These are phyloP conservation scores for Nannoperca australis DNA, from an alignment of 2,797 vertebrate genomes.

Conservation along the genomic window DNA sequence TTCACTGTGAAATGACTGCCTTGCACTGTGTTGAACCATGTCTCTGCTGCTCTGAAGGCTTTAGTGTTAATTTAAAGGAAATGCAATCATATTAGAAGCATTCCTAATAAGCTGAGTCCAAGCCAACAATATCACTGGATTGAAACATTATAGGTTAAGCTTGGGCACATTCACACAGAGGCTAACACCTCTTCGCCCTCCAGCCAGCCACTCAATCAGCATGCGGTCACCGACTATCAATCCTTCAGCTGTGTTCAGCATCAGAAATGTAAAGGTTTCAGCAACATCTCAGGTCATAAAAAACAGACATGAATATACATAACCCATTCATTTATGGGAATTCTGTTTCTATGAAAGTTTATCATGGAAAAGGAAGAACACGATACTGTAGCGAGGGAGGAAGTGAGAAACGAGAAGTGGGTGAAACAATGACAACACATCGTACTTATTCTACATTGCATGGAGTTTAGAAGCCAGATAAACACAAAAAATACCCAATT, in stretches of 20 bases:
- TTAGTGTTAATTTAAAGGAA: conserved; percentile 17
- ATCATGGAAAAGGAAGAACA: not conserved
- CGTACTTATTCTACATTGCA: too few relatives aligned
- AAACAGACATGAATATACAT: not conserved
- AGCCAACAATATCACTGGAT: conserved; percentile 16
- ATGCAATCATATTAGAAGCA: not conserved
- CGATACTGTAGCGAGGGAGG: not conserved
- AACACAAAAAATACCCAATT: not conserved
- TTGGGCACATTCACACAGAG: conserved; percentile 28
- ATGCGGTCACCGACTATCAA: conserved; percentile 37
- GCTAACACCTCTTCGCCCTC: conserved; percentile 77
- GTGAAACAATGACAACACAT: not conserved
- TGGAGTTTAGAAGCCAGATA: not conserved
- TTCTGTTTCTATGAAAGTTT: not conserved
- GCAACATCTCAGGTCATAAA: conserved; percentile 23
- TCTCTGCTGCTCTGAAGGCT: not conserved
- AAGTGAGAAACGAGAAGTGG: not conserved
- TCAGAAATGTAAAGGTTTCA: conserved; percentile 42
- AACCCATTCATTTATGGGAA: not conserved
- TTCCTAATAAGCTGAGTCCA: not conserved
- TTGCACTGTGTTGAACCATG: not conserved
- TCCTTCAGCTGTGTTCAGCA: conserved; percentile 47
- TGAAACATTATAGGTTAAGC: conserved; percentile 24
- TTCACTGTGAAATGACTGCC: not conserved
- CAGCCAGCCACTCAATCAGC: conserved; percentile 63